Base-by-base conservation (phyloP, 2,797 vertebrate genomes). In the Euphonia xanthogaster region DNA sequence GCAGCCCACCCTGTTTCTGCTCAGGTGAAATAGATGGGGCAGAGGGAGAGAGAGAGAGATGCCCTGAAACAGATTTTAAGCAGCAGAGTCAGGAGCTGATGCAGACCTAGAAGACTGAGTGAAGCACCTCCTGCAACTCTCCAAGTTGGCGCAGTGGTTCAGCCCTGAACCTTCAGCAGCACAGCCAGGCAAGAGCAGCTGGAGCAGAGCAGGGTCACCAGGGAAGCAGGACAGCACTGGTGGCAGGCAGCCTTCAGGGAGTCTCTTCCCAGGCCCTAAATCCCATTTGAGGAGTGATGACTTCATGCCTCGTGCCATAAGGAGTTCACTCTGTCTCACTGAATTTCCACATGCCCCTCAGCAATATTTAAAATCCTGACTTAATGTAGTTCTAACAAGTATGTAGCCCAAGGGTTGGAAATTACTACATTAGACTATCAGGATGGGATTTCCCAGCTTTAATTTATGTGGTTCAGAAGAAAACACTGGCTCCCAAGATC, bases 381-480 rank as follows among this genome's bases (percentile, higher is more conserved):
- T 76, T 79, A n/a, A 72, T 76, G 62, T 35, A 51, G n/a, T 47
- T 73, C 51, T 51, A 85, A 82, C 21, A 60, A 65, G 57, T 73
- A 24, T 9, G 31, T 87, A 89, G 62, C 84, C 65, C 48, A 57
- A 24, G 70, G 70, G 33, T 55, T 93, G 85, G 45, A 86, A 81
- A 47, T 68, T 51, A 68, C 50, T 81, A 17, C 23, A 25, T 75
- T 74, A 74, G 50, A 51, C 31, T 79, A 47, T 30, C 51, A 39
- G 55, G 62, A 48, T 50, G 71, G 80, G 88, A 76, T 89, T 92
- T 87, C 40, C 67, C 78, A 81, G 55, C 27, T 88, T 77, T 93
- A 40, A 63, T 84, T 73, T 85, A 44, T 77, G 27, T 58, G 70
- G 51, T 53, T 81, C 37, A 50, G 62, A 70, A 62, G 47, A 66